Base-by-base conservation (phyloP, 1,140 invertebrate species). In the Drosophila littoralis region DNA sequence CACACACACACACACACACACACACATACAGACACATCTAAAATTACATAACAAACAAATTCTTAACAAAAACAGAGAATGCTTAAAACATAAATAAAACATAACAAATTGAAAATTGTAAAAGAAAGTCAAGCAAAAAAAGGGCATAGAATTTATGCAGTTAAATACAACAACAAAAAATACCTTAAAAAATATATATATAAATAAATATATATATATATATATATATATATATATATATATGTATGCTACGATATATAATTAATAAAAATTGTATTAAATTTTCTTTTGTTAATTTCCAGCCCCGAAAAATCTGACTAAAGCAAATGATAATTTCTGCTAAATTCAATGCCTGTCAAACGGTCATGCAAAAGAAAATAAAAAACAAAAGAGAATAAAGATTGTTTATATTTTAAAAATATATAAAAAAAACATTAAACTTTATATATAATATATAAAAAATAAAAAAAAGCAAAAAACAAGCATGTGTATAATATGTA, bases 401-500 rank as follows among this genome's bases (percentile, higher is more conserved):
- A 89, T 89, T 89, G 84, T 90, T 89, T 89, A 89, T 89, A 89
- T 89, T 89, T 89, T 77, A 88, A 89, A 89, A 84, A 85, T 85
- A 89, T 88, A 79, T 70, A 76, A 85, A 86, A 78, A 48, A 67
- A 12, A 28, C 54, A 66, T 9, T 65, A 28, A 66, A 54, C 22
- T 40, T 51, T 12, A 73, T 35, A 36, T 38, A 65, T 52, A 66
- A 54, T 60, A 67, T 36, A 58, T 74, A 15, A 54, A 54, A 66
- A 71, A 17, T 17, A 73, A 75, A 74, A 75, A 71, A 54, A 38
- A 33, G 28, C 42, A 38, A 65, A 68, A 59, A 48, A 64, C 46
- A 55, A 50, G 51, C 69, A 75, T 78, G 63, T 76, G 79, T 82
- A 88, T 82, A 82, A 86, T 68, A 79, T 63, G 35, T 67, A 79